Percentiles rank a stretch among this genome's conserved stretches.
phyloP scores from a whole-genome alignment of 1,140 invertebrate genomes.

The Calliphora vicina region DNA sequence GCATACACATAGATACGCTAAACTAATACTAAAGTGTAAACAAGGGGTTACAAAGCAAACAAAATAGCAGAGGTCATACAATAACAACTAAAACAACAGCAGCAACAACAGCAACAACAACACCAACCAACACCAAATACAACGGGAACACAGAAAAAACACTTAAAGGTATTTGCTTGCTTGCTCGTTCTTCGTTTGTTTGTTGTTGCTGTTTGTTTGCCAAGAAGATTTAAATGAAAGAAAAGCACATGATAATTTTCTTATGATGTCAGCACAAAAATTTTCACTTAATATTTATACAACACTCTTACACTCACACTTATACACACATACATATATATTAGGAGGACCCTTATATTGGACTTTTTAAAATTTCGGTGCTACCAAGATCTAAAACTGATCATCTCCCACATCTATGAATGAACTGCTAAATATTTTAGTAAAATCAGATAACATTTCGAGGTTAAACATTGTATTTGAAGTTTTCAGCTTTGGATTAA shows the following conservation, averaged over 20 bases:
- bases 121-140: neutral
- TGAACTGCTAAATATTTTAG: too few relatives aligned
- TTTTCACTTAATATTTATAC: neutral
- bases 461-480: too few relatives aligned
- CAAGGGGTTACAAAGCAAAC: neutral
- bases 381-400: too few relatives aligned
- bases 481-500: too few relatives aligned
- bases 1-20: neutral
- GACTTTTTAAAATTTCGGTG: too few relatives aligned
- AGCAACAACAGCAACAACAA: neutral
- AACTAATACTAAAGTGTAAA: neutral
- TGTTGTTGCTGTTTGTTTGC: neutral
- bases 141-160: neutral
- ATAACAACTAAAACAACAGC: neutral
- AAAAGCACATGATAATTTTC: constrained; percentile 13
- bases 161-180: constrained; percentile 10
- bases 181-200: neutral
- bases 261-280: neutral
- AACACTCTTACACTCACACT: neutral
- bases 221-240: constrained; percentile 17
- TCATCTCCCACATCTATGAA: too few relatives aligned
- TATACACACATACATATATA: neutral
- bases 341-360: too few relatives aligned
- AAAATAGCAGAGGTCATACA: neutral
- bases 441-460: too few relatives aligned